These are phyloP conservation scores for Danio tinwini DNA, from an alignment of 2,797 vertebrate species.

Conservation along the genomic window DNA sequence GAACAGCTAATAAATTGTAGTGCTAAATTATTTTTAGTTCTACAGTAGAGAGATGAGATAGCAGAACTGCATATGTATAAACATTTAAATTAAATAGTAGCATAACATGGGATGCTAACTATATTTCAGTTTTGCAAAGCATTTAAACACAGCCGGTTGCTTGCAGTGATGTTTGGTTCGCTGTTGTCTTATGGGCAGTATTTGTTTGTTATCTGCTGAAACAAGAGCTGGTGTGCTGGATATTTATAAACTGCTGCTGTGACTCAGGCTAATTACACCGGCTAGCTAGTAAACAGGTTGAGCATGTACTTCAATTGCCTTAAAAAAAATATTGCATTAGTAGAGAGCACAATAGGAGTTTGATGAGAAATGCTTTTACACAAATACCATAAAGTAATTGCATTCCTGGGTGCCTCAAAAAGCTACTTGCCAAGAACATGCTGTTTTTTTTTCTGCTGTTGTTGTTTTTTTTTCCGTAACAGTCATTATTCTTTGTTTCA, in stretches of 20 bases:
- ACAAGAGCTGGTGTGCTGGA: not conserved
- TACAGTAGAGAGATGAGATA: no score
- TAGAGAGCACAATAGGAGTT: constrained; percentile 22
- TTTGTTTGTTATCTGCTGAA: not conserved
- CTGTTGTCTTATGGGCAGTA: not conserved
- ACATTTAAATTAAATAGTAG: not conserved
- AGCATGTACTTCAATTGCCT: constrained; percentile 37
- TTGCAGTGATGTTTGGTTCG: not conserved
- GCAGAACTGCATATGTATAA: not conserved
- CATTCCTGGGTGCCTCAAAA: not conserved
- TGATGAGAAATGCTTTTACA: constrained; percentile 28
- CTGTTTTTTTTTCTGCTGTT: not conserved
- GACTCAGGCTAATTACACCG: constrained; percentile 22
- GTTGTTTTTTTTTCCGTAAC: no score
- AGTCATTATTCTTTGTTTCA: not conserved
- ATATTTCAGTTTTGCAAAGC: not conserved
- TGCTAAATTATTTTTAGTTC: no score
- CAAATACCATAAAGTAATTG: constrained; percentile 24
- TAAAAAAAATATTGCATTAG: constrained; percentile 24
- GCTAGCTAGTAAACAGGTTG: constrained; percentile 36
- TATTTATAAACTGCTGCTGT: constrained; percentile 25
- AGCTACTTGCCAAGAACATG: constrained; percentile 15
- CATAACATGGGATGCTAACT: not conserved
- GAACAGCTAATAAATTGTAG: no score
- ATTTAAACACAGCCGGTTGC: not conserved